Conservation (phyloP, 2,113 vertebrate genomes). For the Anguilla rostrata region DNA sequence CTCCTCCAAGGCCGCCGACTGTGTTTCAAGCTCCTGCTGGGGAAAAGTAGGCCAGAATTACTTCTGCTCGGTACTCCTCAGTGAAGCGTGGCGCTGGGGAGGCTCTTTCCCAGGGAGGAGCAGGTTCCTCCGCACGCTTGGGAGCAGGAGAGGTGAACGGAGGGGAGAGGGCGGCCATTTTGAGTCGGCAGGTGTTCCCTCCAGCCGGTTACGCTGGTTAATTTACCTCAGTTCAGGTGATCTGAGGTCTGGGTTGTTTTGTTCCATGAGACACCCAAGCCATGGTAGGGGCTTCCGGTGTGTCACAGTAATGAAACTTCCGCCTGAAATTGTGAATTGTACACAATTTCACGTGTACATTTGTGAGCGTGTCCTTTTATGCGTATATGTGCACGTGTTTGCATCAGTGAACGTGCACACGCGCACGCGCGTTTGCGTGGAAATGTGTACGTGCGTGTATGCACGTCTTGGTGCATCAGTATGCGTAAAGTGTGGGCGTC, state of each 20-base stretch:
- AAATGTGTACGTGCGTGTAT: too few species aligned
- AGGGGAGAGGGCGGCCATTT: conserved; percentile 69
- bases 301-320: too few species aligned
- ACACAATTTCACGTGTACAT: too few species aligned
- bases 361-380: too few species aligned
- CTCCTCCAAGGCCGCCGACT: conserved; percentile 41
- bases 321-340: too few species aligned
- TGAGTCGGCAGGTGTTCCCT: conserved; percentile 71
- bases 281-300: too few species aligned
- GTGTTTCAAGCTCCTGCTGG: conserved; percentile 50
- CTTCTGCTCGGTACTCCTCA: conserved; percentile 74
- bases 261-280: too few species aligned
- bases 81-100: conserved; percentile 67
- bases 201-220: conserved; percentile 65
- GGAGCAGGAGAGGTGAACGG: conserved; percentile 58
- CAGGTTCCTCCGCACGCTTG: conserved; percentile 58
- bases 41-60: conserved; percentile 74
- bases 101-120: conserved; percentile 28
- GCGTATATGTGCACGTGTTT: too few species aligned
- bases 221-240: conserved; percentile 50
- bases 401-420: too few species aligned
- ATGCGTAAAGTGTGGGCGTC: background rate
- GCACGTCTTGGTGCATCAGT: background rate
- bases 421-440: too few species aligned
- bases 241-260: conserved; percentile 41